Base-by-base conservation (phyloP, 2,113 vertebrate genomes). In the Bubalus kerabau region DNA sequence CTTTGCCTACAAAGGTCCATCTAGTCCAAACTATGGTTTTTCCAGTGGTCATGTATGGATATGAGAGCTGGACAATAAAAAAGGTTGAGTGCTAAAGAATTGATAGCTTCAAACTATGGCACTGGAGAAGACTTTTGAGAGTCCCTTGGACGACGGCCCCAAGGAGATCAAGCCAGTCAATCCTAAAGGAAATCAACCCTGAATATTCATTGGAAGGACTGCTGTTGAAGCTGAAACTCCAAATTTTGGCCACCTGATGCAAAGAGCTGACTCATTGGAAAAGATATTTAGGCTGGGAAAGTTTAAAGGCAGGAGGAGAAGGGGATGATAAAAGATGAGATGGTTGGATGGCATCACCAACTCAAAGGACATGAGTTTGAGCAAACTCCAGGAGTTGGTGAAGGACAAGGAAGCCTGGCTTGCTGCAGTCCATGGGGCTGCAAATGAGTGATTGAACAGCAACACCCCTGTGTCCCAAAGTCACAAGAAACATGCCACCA, bases 401-500 rank as follows among this genome's bases (percentile, higher is more conserved):
- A 40, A 71, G 10, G n/a, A 13, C n/a, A 40, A 40, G 67, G n/a
- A 71, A 71, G 19, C 19, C 67, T 71, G 5, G 67, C 19, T 36
- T 71, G n/a, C 67, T 71, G 19, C 67, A 71, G 67, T 40, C 67
- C n/a, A 6, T 36, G n/a, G 67, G n/a, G 67, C 23, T 36, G 5
- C 64, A 71, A 71, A 21, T 71, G n/a, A 71, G 64, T 71, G 9
- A 71, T 0, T 71, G 9, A 71, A 36, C n/a, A 71, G n/a, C 19
- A 71, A 71, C 67, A 36, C 19, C n/a, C 9, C 17, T 71, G 67
- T 71, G 67, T 71, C n/a, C 19, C 67, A 71, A 36, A 23, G n/a
- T 71, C 19, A 0, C 11, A 3, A 23, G n/a, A 40, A 71, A 3
- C n/a, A 71, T 71, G n/a, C 19, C 1, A 0, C 36, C n/a, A 71